phyloP scores from a whole-genome alignment of 2,888 invertebrate genomes.

The Blastobasis lacticolella region DNA sequence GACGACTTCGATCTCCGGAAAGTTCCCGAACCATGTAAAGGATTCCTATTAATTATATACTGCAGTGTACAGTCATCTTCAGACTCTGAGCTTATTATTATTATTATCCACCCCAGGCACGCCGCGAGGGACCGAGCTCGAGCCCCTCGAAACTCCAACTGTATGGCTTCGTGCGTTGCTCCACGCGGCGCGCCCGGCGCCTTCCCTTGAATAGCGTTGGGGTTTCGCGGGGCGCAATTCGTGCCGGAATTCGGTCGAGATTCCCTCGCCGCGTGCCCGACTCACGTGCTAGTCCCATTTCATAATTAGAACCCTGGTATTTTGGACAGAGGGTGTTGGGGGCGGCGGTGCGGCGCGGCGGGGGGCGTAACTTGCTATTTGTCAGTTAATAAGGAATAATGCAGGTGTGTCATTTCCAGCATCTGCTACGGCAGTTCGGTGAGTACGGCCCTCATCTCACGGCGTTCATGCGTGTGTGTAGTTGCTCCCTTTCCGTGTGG shows the following conservation, averaged over 20 bases:
- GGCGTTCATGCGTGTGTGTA: too few species aligned
- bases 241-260: background rate
- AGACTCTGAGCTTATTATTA: slow-evolving; percentile 24
- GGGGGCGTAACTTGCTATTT: slow-evolving; percentile 52
- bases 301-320: slow-evolving; percentile 60
- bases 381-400: slow-evolving; percentile 61
- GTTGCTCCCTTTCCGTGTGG: too few species aligned
- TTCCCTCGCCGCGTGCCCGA: slow-evolving; percentile 4
- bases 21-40: too few species aligned
- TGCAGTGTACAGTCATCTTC: slow-evolving; percentile 5
- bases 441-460: slow-evolving; percentile 32
- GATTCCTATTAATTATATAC: background rate
- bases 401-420: slow-evolving; percentile 76
- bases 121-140: slow-evolving; percentile 1
- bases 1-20: too few species aligned
- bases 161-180: too few species aligned
- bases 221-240: too few species aligned
- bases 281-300: slow-evolving; percentile 39
- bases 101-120: slow-evolving; percentile 19
- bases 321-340: slow-evolving; percentile 70
- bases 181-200: too few species aligned
- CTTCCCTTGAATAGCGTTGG: too few species aligned
- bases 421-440: slow-evolving; percentile 71
- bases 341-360: slow-evolving; percentile 43
- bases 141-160: background rate